Evolutionary conservation across 2,888 invertebrate genomes (phyloP).

Genomic region (Tetramorium bicarinatum): DNA sequence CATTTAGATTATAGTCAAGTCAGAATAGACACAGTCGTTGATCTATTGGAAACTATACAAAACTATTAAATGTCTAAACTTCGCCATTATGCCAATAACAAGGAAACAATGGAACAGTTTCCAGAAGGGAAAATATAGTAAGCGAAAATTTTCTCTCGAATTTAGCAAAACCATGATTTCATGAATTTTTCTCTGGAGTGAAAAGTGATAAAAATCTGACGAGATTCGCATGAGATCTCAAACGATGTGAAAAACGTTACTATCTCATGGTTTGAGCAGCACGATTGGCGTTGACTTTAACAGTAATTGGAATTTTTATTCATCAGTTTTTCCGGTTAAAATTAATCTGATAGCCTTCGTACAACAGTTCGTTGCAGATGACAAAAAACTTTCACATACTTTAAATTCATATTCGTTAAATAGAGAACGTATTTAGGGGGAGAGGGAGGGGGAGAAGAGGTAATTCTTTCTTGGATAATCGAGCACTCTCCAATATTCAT

Average conservation of each 20-base stretch:
- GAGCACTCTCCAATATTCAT: neutral
- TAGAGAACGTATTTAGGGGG: neutral
- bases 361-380: neutral
- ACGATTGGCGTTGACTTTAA: constrained; percentile 17
- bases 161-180: neutral
- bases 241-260: constrained; percentile 10
- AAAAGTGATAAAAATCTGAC: constrained; percentile 6
- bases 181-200: neutral
- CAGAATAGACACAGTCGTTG: neutral
- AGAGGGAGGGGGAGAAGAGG: neutral
- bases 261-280: neutral
- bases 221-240: neutral
- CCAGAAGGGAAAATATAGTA: neutral
- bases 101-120: neutral
- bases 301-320: constrained; percentile 46
- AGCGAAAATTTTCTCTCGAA: constrained; percentile 9
- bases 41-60: constrained; percentile 12
- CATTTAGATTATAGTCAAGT: constrained; percentile 51
- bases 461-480: constrained; percentile 4
- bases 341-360: constrained; percentile 2
- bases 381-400: neutral
- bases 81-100: neutral
- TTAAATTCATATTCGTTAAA: constrained; percentile 11
- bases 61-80: constrained; percentile 1
- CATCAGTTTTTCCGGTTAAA: neutral